Conservation (phyloP, 2,113 vertebrate genomes). For the Eudyptes chrysolophus region DNA sequence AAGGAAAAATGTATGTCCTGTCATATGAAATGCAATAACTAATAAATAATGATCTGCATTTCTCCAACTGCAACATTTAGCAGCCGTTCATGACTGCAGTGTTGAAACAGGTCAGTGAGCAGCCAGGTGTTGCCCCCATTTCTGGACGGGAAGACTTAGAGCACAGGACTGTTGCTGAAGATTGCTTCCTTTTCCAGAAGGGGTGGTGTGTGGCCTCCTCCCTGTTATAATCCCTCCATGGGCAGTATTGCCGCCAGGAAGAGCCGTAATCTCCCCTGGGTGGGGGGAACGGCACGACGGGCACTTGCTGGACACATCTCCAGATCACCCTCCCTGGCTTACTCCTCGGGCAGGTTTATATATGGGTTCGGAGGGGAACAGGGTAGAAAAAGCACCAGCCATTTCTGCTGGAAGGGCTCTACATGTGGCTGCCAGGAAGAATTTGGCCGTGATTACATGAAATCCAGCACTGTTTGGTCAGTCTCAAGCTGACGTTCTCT, state of each 20-base stretch:
- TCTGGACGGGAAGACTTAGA: neutral
- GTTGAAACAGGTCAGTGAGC: neutral
- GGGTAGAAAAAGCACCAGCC: neutral
- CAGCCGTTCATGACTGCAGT: neutral
- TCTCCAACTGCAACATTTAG: neutral
- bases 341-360: neutral
- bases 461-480: neutral
- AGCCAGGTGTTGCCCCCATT: neutral
- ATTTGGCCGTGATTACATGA: neutral
- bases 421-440: neutral
- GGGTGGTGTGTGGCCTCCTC: neutral
- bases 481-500: neutral
- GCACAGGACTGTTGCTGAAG: neutral
- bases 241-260: neutral
- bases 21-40: neutral
- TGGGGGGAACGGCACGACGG: neutral
- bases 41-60: neutral
- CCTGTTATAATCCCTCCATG: neutral
- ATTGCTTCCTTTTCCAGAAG: neutral
- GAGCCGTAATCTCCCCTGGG: neutral
- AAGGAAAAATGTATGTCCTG: neutral
- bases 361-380: neutral
- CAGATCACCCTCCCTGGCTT: neutral
- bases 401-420: neutral
- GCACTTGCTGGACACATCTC: neutral